Evolutionary conservation across 2,797 vertebrate genomes (phyloP), one percentile per base, ranked within the genome.

Genomic region (Amphiprion clarkii): DNA sequence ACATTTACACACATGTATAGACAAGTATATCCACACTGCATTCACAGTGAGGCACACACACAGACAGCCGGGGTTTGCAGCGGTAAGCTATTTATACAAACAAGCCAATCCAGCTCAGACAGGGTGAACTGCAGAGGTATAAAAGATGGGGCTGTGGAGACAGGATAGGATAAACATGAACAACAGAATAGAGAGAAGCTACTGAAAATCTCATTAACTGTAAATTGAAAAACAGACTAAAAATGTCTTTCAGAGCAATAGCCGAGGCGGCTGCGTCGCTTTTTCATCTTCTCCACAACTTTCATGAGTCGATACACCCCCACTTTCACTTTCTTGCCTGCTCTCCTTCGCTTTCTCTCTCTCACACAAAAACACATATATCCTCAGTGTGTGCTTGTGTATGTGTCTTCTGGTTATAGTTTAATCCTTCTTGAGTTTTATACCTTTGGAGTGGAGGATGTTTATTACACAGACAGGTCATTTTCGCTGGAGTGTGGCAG

Each of bases 161-260:
- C 78, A 77, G 81, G 81, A 83, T 44, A 63, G 82, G 89, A 92
- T 89, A 88, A 92, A 90, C 84, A 85, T 74, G 71, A 86, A 91
- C 81, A 87, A 82, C 82, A 85, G 84, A 87, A 89, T 52, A 79
- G 66, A 85, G 86, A 84, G 79, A 71, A 71, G 85, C 83, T 79
- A 89, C 86, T 83, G 88, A 85, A 93, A 90, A 90, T 93, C 88
- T 91, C 89, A 92, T 93, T 91, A 90, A 91, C 83, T 89, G 87
- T 87, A 90, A 91, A 93, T 92, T 90, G 88, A 91, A 92, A 92
- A 92, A 87, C 88, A 87, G 89, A 87, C 89, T 71, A 88, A 91
- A 88, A 90, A 89, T 81, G 86, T 87, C 83, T 88, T 87, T 65
- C 67, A 67, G 83, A 82, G 88, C 78, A 51, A 86, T 75, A 82